phyloP scores from a whole-genome alignment of 2,888 invertebrate species.

The Panopea generosa region DNA sequence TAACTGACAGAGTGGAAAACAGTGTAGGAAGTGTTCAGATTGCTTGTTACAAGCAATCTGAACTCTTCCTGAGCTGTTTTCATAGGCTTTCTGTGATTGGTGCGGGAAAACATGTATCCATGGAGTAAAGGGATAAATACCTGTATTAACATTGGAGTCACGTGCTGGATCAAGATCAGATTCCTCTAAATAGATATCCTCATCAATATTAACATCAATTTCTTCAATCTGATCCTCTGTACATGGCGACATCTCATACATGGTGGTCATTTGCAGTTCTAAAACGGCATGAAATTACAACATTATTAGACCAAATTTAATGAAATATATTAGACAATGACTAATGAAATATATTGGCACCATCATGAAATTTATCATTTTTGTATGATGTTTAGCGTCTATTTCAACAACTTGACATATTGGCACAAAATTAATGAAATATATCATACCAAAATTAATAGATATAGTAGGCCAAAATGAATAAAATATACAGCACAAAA shows the following conservation, averaged over 20 bases:
- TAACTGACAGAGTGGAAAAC: too few species aligned
- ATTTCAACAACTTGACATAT: too few species aligned
- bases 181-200: slow-evolving; percentile 39
- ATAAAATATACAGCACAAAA: too few species aligned
- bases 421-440: not conserved
- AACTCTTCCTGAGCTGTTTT: too few species aligned
- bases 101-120: too few species aligned
- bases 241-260: slow-evolving; percentile 44
- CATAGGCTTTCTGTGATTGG: too few species aligned
- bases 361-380: not conserved
- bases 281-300: not conserved
- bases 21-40: too few species aligned
- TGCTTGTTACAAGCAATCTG: too few species aligned
- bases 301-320: too few species aligned
- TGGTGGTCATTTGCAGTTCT: slow-evolving; percentile 26
- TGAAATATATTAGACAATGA: not conserved
- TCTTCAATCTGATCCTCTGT: slow-evolving; percentile 29
- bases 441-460: not conserved
- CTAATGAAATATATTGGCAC: not conserved
- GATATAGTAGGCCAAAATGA: too few species aligned
- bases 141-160: not conserved
- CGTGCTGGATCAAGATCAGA: not conserved
- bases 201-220: slow-evolving; percentile 35
- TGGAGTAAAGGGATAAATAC: too few species aligned
- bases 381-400: not conserved